These are phyloP conservation scores for Acleris sparsana DNA, from an alignment of 2,888 invertebrate species.

Conservation along the genomic window DNA sequence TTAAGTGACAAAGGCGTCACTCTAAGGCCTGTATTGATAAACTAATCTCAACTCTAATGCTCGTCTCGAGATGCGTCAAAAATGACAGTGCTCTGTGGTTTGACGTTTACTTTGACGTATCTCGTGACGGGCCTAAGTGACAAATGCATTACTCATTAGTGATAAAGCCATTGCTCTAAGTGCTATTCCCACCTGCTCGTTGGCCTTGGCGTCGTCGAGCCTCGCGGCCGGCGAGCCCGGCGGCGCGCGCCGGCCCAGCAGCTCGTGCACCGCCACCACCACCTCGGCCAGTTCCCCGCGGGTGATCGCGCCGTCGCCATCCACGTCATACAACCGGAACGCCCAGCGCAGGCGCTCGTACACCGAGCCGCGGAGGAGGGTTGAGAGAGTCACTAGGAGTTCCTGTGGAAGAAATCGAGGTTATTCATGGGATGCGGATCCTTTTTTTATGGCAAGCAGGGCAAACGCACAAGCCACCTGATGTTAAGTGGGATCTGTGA, in stretches of 20 bases:
- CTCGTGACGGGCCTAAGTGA: no score
- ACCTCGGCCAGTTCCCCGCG: slow-evolving; percentile 94
- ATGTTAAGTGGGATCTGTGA: no score
- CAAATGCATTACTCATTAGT: no score
- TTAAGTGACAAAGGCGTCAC: no score
- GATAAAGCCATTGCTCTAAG: no score
- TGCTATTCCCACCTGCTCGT: slow-evolving; percentile 86
- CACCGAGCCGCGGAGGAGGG: slow-evolving; percentile 94
- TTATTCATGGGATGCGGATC: background rate
- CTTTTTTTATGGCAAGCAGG: no score
- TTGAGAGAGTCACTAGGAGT: slow-evolving; percentile 95
- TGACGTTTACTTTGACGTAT: no score
- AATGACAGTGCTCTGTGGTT: no score
- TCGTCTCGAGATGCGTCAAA: no score
- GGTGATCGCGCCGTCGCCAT: slow-evolving; percentile 97
- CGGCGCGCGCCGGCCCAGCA: slow-evolving; percentile 91
- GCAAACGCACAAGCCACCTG: no score
- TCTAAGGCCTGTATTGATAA: no score
- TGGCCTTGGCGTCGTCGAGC: slow-evolving; percentile 92
- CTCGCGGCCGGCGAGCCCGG: slow-evolving; percentile 84
- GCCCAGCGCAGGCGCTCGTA: slow-evolving; percentile 98
- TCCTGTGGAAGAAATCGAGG: slow-evolving; percentile 85
- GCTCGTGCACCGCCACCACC: slow-evolving; percentile 93
- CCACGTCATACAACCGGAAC: slow-evolving; percentile 97
- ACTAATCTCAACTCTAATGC: no score